These are phyloP conservation scores for Chelon labrosus DNA, from an alignment of 2,797 vertebrate species.

Conservation along the genomic window DNA sequence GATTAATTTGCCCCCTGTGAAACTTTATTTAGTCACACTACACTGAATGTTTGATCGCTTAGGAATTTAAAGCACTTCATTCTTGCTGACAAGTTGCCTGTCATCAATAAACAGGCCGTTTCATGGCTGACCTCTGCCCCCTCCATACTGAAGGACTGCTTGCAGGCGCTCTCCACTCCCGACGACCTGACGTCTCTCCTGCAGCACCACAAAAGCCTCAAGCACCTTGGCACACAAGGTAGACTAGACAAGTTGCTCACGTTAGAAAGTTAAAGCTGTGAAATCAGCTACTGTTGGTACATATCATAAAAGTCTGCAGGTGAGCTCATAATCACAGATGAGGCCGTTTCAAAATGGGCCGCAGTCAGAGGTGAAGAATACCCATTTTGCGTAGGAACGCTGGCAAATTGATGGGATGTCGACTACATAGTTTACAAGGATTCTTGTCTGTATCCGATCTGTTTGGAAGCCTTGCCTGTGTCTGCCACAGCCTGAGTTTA, in stretches of 20 bases:
- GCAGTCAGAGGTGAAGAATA: background rate
- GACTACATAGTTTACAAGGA: no score
- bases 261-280: background rate
- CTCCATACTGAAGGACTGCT: slow-evolving; percentile 70
- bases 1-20: background rate
- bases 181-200: slow-evolving; percentile 69
- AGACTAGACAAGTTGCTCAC: background rate
- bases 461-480: no score
- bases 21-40: background rate
- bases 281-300: background rate
- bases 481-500: no score
- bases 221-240: slow-evolving; percentile 64
- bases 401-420: background rate
- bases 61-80: background rate
- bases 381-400: background rate
- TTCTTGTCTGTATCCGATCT: no score
- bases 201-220: slow-evolving; percentile 67
- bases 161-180: slow-evolving; percentile 55
- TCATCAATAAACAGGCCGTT: slow-evolving; percentile 52
- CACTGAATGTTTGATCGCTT: background rate
- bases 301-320: background rate
- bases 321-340: background rate
- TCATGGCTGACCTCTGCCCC: slow-evolving; percentile 72
- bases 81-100: slow-evolving; percentile 6
- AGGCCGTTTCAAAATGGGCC: background rate